phyloP scores from a whole-genome alignment of 2,113 vertebrate species.

The Myocastor coypus region DNA sequence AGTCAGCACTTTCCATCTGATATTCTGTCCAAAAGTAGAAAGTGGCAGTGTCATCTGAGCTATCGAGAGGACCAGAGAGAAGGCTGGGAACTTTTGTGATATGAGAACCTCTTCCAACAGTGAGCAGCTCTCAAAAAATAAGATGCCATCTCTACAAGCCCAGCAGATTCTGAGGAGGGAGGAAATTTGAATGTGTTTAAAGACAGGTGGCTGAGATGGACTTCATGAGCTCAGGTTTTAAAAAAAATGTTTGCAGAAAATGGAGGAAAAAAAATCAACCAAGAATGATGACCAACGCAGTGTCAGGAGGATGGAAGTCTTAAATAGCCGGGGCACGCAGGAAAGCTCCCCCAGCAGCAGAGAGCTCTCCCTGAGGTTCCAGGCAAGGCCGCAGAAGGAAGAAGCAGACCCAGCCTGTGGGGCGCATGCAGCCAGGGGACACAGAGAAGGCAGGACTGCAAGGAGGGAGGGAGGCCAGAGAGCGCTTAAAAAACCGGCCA shows the following conservation, averaged over 20 bases:
- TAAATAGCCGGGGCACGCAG: neutral
- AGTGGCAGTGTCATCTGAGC: neutral
- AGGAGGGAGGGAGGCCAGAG: neutral
- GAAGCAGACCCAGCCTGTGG: neutral
- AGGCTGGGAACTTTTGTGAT: neutral
- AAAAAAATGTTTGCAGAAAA: constrained; percentile 47
- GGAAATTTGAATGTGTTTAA: neutral
- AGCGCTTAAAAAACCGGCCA: neutral
- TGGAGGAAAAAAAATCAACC: neutral
- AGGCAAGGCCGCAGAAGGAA: neutral
- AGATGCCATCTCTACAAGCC: neutral
- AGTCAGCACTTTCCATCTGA: neutral
- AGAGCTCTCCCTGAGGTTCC: neutral
- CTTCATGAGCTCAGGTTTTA: constrained; percentile 15
- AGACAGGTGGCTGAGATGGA: neutral
- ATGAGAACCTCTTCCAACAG: neutral
- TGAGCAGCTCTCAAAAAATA: neutral
- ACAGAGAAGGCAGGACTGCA: neutral
- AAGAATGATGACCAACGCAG: neutral
- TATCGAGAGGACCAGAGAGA: neutral
- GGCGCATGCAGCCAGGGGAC: neutral
- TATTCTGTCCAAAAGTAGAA: neutral
- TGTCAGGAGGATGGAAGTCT: neutral
- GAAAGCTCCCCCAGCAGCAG: neutral
- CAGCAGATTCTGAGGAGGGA: neutral